Conservation (phyloP, 2,888 invertebrate genomes). For the Troilus luridus region DNA sequence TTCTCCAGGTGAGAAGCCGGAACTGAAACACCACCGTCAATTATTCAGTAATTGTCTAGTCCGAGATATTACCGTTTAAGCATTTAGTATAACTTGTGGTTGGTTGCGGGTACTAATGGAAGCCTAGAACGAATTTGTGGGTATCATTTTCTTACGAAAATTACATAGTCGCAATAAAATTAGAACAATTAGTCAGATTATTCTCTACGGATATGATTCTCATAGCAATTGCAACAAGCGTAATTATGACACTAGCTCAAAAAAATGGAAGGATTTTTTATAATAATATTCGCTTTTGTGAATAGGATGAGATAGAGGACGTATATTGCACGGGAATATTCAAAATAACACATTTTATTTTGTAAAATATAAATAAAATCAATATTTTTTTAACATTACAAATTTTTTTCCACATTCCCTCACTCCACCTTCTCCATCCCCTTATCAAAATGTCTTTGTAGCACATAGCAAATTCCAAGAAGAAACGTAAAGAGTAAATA, state of each 20-base stretch:
- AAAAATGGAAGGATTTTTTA: too few species aligned
- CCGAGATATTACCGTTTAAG: background rate
- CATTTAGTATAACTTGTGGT: background rate
- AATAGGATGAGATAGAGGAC: too few species aligned
- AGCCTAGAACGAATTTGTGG: background rate
- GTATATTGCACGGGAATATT: too few species aligned
- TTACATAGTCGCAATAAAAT: background rate
- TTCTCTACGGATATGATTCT: background rate
- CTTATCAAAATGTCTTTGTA: too few species aligned
- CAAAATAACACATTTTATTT: too few species aligned
- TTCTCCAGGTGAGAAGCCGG: background rate
- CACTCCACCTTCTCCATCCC: too few species aligned
- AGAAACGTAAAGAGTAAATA: background rate
- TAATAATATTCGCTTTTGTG: too few species aligned
- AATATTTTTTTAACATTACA: too few species aligned
- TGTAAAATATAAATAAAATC: too few species aligned
- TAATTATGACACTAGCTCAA: too few species aligned
- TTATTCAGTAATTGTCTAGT: background rate
- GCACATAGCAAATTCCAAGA: background rate
- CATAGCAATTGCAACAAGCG: background rate
- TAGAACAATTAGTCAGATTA: background rate
- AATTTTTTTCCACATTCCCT: too few species aligned
- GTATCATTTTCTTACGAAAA: background rate
- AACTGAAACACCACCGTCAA: background rate
- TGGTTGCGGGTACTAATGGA: background rate